Percentiles rank a stretch among this genome's conserved stretches.
Conservation (phyloP, 2,797 vertebrate species). For the Hydrocynus forskahlii region DNA sequence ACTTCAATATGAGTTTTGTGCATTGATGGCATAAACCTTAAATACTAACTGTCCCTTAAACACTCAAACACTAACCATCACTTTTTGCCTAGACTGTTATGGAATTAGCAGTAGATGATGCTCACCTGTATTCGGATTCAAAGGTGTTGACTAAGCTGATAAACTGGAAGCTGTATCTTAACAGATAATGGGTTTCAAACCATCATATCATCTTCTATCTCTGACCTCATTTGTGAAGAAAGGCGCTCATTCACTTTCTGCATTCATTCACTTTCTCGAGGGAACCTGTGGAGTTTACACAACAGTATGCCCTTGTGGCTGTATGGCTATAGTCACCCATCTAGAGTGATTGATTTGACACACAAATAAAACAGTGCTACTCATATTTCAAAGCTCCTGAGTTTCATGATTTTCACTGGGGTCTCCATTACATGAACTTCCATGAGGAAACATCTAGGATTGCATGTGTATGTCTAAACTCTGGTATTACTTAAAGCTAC, state of each 20-base stretch:
- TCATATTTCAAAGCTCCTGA: background rate
- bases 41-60: slow-evolving; percentile 4
- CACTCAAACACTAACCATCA: background rate
- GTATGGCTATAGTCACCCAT: background rate
- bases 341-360: slow-evolving; percentile 18
- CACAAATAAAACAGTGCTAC: slow-evolving; percentile 16
- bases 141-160: background rate
- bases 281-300: background rate
- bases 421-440: background rate
- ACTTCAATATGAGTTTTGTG: background rate
- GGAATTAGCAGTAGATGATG: background rate
- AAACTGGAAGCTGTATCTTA: background rate
- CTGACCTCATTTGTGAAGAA: slow-evolving; percentile 8
- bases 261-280: background rate
- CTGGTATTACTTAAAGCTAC: no score
- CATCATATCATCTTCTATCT: slow-evolving; percentile 11
- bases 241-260: no score
- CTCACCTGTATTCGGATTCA: slow-evolving; percentile 1
- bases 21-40: background rate
- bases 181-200: background rate
- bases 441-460: background rate
- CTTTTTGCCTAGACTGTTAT: background rate
- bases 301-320: background rate
- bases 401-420: background rate
- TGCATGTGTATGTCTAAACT: background rate